Percentiles rank a stretch among this genome's conserved stretches.
Evolutionary conservation across 2,888 invertebrate species (phyloP).

Genomic region (Andrena praecox): DNA sequence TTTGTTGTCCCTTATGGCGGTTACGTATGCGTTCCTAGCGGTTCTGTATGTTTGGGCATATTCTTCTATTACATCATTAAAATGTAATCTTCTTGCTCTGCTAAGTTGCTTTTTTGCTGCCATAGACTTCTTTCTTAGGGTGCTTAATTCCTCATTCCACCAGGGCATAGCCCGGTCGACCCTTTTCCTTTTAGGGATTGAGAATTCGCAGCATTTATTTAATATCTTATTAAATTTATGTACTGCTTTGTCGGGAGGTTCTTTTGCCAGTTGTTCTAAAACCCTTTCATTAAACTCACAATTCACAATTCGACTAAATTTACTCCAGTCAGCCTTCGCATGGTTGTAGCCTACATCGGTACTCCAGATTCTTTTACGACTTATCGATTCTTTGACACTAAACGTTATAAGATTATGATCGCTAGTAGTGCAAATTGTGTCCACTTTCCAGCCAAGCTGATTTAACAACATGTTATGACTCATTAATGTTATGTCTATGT

Average conservation of each 20-base stretch:
- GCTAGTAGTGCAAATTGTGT: neutral
- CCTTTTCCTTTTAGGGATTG: neutral
- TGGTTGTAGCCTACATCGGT: neutral
- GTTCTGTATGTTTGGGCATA: neutral
- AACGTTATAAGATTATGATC: neutral
- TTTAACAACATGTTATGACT: no score
- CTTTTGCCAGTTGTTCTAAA: neutral
- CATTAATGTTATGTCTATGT: neutral
- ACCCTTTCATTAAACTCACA: neutral
- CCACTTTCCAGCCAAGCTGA: neutral
- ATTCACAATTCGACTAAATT: neutral
- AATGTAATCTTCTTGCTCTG: neutral
- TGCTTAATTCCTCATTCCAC: conserved; percentile 5
- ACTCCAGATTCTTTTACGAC: no score
- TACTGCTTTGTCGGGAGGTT: neutral
- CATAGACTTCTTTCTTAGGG: neutral
- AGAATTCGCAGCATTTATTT: neutral
- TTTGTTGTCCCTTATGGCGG: neutral
- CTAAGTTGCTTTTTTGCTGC: neutral
- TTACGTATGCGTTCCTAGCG: neutral
- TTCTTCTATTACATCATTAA: neutral
- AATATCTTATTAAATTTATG: neutral
- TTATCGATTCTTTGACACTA: no score
- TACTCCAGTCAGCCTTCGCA: neutral
- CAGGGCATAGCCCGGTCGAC: neutral